Evolutionary conservation across 2,888 invertebrate species (phyloP).

Genomic region (Chloromyia formosa): DNA sequence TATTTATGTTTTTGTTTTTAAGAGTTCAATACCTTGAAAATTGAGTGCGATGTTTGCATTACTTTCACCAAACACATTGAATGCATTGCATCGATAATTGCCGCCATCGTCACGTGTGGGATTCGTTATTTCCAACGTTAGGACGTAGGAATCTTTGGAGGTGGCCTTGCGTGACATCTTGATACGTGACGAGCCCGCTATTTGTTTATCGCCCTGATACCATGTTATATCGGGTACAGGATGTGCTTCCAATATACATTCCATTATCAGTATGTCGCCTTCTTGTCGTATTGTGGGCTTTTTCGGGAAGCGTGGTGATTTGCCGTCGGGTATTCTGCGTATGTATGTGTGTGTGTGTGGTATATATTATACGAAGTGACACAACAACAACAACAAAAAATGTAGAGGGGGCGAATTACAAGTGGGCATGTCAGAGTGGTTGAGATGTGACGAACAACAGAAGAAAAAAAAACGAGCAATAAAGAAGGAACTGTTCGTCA

Average conservation of each 20-base stretch:
- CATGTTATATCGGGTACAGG: constrained; percentile 95
- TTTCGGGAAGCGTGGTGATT: constrained; percentile 95
- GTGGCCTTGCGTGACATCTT: constrained; percentile 90
- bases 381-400: too few species aligned
- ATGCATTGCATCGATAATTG: constrained; percentile 98
- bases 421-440: too few species aligned
- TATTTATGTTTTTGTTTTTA: background rate
- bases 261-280: constrained; percentile 92
- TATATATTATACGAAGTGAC: background rate
- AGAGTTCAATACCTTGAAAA: constrained; percentile 84
- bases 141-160: constrained; percentile 89
- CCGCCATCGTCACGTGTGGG: constrained; percentile 97
- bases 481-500: too few species aligned
- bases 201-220: constrained; percentile 90
- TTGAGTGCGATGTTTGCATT: constrained; percentile 99
- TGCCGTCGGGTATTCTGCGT: constrained; percentile 91
- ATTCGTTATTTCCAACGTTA: constrained; percentile 92
- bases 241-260: constrained; percentile 94
- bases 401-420: too few species aligned
- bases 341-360: constrained; percentile 51
- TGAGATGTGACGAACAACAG: too few species aligned
- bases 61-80: constrained; percentile 98
- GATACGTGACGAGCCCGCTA: constrained; percentile 82
- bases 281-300: constrained; percentile 96
- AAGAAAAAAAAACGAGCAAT: too few species aligned